Evolutionary conservation across 1,140 invertebrate genomes (phyloP), one percentile per base, ranked within the genome.

Genomic region (Chironomus tepperi): DNA sequence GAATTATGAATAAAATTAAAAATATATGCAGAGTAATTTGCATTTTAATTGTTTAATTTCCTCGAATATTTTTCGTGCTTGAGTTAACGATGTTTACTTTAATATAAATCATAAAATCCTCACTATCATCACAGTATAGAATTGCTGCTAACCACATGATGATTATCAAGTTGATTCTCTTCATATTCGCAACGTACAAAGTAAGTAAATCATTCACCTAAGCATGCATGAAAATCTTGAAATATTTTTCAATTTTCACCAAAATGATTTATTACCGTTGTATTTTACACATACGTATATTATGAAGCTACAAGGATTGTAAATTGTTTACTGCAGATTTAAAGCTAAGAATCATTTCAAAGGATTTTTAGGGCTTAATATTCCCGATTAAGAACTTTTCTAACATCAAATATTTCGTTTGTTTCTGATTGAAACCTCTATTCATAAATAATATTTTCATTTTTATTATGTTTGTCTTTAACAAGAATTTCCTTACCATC

Each of bases 171-270:
- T 34, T 34, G 24, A 34, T 34, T 34, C 24, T 34, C 5, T 34
- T 34, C 24, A 5, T 34, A 34, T 34, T 15, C 12, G 15, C 9
- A 57, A 57, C 47, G 5, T 12, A 57, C 3, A 57, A 57, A 57
- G 47, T 57, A 57, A 57, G 47, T 57, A 57, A 57, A 57, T 57
- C 47, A 57, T 57, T 57, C 47, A 57, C 47, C 47, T 57, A 12
- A 12, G n/a, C 15, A 57, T n/a, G 12, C 12, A 15, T n/a, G 12
- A 47, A 47, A 15, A 57, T 34, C 24, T 34, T 34, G 24, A 34
- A 34, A 34, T 34, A 34, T 34, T 34, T 34, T 34, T 34, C 24
- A 34, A 34, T 34, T 34, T 34, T 34, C 24, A 57, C 12, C 9
- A 57, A 57, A 57, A 57, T 57, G 47, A 57, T 57, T 57, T 57